Percentiles rank a stretch among this genome's conserved stretches.
Conservation (phyloP, 2,113 vertebrate species). For the Manacus vitellinus region DNA sequence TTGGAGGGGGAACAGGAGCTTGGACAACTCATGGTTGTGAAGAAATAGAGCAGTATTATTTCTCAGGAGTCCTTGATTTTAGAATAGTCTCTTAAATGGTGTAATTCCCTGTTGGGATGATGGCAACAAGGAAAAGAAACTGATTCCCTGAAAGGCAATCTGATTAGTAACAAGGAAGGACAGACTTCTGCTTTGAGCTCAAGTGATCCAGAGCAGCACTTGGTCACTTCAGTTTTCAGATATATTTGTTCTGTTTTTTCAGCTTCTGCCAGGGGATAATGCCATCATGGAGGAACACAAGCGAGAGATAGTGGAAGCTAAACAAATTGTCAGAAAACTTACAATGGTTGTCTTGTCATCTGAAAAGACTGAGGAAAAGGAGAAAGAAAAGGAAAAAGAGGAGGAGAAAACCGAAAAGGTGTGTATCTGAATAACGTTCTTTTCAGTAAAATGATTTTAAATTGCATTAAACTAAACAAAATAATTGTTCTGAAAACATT, state of each 20-base stretch:
- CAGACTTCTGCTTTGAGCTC: neutral
- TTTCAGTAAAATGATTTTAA: neutral
- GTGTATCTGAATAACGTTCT: neutral
- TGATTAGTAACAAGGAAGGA: neutral
- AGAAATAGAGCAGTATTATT: neutral
- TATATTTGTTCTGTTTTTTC: neutral
- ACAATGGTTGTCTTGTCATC: conserved; percentile 95
- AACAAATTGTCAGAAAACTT: conserved; percentile 94
- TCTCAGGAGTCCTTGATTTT: neutral
- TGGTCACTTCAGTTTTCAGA: neutral
- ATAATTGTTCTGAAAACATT: neutral
- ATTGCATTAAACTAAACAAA: neutral
- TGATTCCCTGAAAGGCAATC: neutral
- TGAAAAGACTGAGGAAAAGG: conserved; percentile 87
- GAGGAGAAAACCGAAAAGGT: conserved; percentile 88
- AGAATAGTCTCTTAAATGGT: neutral
- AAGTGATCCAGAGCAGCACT: neutral
- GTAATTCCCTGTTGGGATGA: neutral
- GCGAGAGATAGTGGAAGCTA: conserved; percentile 90
- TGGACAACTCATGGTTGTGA: neutral
- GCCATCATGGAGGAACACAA: conserved; percentile 93
- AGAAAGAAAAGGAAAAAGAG: conserved; percentile 89
- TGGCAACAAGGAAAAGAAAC: neutral
- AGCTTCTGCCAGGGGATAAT: conserved; percentile 92
- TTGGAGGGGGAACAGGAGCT: neutral